Base-by-base conservation (phyloP, 2,113 vertebrate species). In the Heliornis fulica region DNA sequence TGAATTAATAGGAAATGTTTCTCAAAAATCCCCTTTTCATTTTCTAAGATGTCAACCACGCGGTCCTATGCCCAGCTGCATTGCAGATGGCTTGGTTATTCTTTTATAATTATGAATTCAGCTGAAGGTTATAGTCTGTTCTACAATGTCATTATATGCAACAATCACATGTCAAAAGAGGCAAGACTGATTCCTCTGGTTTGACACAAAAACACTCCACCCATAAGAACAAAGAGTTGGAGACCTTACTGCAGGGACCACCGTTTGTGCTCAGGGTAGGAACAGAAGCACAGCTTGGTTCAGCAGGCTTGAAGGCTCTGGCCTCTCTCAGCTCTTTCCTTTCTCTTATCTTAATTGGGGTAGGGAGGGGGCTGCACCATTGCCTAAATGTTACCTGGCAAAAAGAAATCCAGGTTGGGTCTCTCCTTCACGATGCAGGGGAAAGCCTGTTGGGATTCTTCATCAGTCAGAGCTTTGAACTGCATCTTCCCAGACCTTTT, bases 1-100 rank as follows among this genome's bases (percentile, higher is more conserved):
- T 22, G 14, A 93, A 87, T 96, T 96, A 96, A 93, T 96, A 72
- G 83, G 76, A 90, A 96, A 53, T 18, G 86, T 60, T 95, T 89
- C 92, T 95, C 65, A n/a, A 93, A 95, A 96, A 74, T 90, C 72
- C 90, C 87, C 31, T 93, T 94, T 95, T 48, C 96, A 94, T 96
- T 96, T 95, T 71, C 86, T 90, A 56, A 87, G 19, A 12, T 10
- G n/a, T 64, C 88, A 89, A 64, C 34, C 79, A 93, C 68, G 88
- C 3, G 0, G 45, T 86, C 34, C 68, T 90, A 34, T 95, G 69
- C 90, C 93, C 88, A 95, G 80, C 48, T 92, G 93, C 70, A 87
- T 48, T 94, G 68, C 51, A 77, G 28, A n/a, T 5, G 10, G 31
- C 56, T 91, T 90, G 56, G 64, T 78, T 86, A 54, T 78, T 70